Evolutionary conservation across 2,888 invertebrate species (phyloP).

Genomic region (Pandemis heparana): DNA sequence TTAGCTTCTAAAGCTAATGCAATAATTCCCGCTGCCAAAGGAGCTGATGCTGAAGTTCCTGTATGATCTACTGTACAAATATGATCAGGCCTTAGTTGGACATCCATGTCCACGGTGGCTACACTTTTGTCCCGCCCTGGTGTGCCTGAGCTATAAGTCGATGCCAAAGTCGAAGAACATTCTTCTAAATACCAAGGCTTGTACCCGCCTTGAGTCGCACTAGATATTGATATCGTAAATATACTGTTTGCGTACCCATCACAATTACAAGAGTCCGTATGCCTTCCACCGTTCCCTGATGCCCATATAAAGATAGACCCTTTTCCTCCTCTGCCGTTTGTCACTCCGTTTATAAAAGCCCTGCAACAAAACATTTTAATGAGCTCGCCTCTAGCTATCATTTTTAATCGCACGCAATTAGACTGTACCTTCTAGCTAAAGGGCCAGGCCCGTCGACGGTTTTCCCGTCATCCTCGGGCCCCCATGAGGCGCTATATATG

Average conservation of each 20-base stretch:
- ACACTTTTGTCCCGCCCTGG: constrained; percentile 96
- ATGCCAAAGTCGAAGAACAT: constrained; percentile 99
- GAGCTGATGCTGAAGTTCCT: constrained; percentile 97
- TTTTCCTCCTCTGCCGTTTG: constrained; percentile 95
- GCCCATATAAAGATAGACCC: constrained; percentile 99
- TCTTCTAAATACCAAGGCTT: constrained; percentile 99
- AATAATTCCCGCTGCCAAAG: constrained; percentile 97
- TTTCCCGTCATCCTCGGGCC: constrained; percentile 98
- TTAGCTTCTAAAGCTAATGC: constrained; percentile 97
- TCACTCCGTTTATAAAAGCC: constrained; percentile 97
- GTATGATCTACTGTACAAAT: constrained; percentile 96
- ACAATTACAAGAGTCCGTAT: constrained; percentile 98
- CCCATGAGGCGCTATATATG: constrained; percentile 98
- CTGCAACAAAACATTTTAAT: constrained; percentile 84
- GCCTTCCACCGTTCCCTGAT: constrained; percentile 98
- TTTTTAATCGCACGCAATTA: constrained; percentile 57
- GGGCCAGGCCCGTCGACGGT: constrained; percentile 98
- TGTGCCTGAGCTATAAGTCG: constrained; percentile 98
- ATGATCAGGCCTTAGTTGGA: constrained; percentile 92
- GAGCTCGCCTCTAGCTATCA: constrained; percentile 65
- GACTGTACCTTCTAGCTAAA: constrained; percentile 88
- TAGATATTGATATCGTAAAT: constrained; percentile 98
- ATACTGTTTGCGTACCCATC: constrained; percentile 99
- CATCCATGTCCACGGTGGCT: constrained; percentile 96
- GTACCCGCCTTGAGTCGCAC: constrained; percentile 97